Conservation (phyloP, 2,797 vertebrate genomes). For the Poeciliopsis infans region DNA sequence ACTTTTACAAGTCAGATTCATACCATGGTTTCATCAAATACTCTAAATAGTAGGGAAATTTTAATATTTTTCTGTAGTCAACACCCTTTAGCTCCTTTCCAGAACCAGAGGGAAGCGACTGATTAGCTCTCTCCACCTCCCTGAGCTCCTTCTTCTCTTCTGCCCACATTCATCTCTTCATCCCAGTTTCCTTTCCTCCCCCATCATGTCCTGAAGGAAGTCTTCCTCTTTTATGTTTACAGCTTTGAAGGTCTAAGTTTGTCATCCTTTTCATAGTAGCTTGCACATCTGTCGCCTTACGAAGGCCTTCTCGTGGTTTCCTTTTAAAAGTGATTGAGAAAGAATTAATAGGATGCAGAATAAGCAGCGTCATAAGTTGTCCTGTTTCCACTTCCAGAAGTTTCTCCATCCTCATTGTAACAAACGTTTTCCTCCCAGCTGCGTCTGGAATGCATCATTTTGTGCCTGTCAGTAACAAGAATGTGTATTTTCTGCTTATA, state of each 20-base stretch:
- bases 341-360: too few species aligned
- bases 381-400: background rate
- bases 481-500: slow-evolving; percentile 7
- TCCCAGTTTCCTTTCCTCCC: slow-evolving; percentile 32
- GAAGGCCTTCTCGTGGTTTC: background rate
- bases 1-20: slow-evolving; percentile 25
- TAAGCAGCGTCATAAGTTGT: background rate
- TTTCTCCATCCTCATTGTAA: slow-evolving; percentile 5
- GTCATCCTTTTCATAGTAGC: background rate
- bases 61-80: slow-evolving; percentile 33
- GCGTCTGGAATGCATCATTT: slow-evolving; percentile 38
- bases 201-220: slow-evolving; percentile 29
- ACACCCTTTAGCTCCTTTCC: slow-evolving; percentile 16
- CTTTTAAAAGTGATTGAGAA: background rate
- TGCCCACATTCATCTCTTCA: slow-evolving; percentile 40
- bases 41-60: slow-evolving; percentile 32
- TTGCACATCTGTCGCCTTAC: background rate
- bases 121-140: slow-evolving; percentile 42
- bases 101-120: slow-evolving; percentile 39
- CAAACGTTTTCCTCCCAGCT: slow-evolving; percentile 14
- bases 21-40: slow-evolving; percentile 34
- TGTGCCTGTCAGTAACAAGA: slow-evolving; percentile 29
- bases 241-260: slow-evolving; percentile 19
- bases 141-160: slow-evolving; percentile 32
- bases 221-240: background rate